Evolutionary conservation across 2,113 vertebrate genomes (phyloP), one percentile per base, ranked within the genome.

Genomic region (Pholis gunnellus): DNA sequence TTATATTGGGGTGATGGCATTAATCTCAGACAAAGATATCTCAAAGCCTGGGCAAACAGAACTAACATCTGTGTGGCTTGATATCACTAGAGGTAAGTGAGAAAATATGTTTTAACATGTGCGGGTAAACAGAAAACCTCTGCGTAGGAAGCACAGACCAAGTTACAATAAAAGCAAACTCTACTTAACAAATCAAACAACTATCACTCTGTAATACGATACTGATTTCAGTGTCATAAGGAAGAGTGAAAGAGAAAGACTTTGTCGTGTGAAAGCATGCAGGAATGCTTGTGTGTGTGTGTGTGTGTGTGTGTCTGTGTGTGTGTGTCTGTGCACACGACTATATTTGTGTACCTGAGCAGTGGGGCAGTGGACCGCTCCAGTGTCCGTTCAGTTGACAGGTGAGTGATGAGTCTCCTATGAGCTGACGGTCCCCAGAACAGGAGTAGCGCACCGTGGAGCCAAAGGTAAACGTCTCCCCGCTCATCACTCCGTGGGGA

Each of bases 381-480:
- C 98, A 99, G 76, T 98, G 97, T 81, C 97, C 97, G 22, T 96
- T 99, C 86, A 99, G 88, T 42, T 99, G 98, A 81, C 98, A 99
- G 1, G 96, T 98, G 73, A 98, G 96, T 69, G 96, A 94, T 17
- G 97, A 82, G 11, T 97, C 97, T 64, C 98, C 98, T 50, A 98
- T 82, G 82, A 99, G 93, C 1, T 92, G 94, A 5, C 94, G 94
- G 54, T 96, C 97, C 22, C 97, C 97, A 44, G 93, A 92, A 94
- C 98, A 99, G 38, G 95, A 93, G 74, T 99, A 99, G 89, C 95
- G 96, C 91, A 99, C 96, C 1, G 96, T 96, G 48, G 97, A 97
- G 60, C 97, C 98, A 89, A 98, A 97, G 0, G 97, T 98, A 25
- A 97, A 98, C 93, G 97, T 99, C 69, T 99, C 98, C 31, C 98